Base-by-base conservation (phyloP, 1,140 invertebrate genomes). In the Drosophila sproati region DNA sequence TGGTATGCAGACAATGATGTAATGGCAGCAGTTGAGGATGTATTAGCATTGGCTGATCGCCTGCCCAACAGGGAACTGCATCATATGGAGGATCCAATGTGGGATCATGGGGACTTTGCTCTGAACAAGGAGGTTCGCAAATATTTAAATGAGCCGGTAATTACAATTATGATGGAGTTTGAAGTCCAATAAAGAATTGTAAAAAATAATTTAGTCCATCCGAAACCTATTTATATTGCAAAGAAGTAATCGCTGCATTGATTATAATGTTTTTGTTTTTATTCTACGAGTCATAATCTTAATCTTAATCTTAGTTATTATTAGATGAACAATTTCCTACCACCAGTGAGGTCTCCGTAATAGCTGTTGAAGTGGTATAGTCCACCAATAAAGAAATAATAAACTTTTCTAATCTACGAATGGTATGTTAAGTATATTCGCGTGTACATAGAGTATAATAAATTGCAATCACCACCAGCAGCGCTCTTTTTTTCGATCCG, bases 51-150 rank as follows among this genome's bases (percentile, higher is more conserved):
- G 29, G 90, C 89, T 0, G 4, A 31, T 0, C 48, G 66, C 0
- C 4, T 91, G 54, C 82, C 89, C 3, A 91, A 91, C 91, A 69
- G 75, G 10, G 69, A 92, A 3, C 83, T 93, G 85, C 94, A 93
- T 61, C 92, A 92, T 78, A 94, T 96, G 2, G 90, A 93, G 0
- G 80, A 94, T 56, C 55, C 92, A 0, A 80, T 91, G 52, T 96
- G 95, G 73, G 94, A 94, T 73, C 95, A 96, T 72, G 71, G 95
- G 2, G 95, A 96, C 70, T 96, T 94, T 73, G 51, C 66, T n/a
- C 8, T 80, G 0, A 73, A 85, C 20, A 28, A 5, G 34, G 56
- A 82, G 4, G 63, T 89, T 4, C 76, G 83, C 1, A 48, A 60
- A 43, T 68, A 70, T 48, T 5, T 91, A 2, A 91, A 91, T 10